Base-by-base conservation (phyloP, 2,888 invertebrate genomes). In the Chrysina gloriosa region DNA sequence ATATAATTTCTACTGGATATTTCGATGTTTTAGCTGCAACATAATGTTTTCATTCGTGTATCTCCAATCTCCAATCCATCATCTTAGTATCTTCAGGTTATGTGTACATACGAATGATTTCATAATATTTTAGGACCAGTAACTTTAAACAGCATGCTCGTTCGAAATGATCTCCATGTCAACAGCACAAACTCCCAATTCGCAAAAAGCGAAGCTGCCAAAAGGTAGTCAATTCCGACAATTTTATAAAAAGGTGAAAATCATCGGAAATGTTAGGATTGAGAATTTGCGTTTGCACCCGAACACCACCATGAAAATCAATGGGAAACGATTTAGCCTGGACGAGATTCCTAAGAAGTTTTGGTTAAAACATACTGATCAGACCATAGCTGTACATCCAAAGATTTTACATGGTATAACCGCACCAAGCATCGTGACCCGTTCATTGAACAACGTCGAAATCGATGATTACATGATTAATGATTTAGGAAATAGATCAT, bases 351-450 rank as follows among this genome's bases (percentile, higher is more conserved):
- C 70, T 9, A 67, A 77, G 14, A 69, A 75, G 45, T 83, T 78
- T 70, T 83, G 82, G 82, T 76, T 75, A n/a, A 82, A 81, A 74
- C 77, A 67, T 65, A 75, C 73, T 54, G 69, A 77, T 67, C 83
- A 82, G 79, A 69, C 64, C 45, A 78, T 82, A 65, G 78, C 79
- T 9, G 73, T 73, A 11, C 76, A 77, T 68, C 75, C 80, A 34
- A 76, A 77, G 68, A 75, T 74, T 4, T 58, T 63, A 39, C 70
- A 74, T 25, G 80, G 80, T 4, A 66, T 81, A n/a, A 72, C 73
- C 4, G 71, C 74, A n/a, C 76, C 81, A 1, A 78, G 80, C 70
- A 50, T 83, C 27, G 67, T 70, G 36, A 77, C 79, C 6, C 72
- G 71, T 47, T 68, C 63, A n/a, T 70, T 83, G 27, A 82, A 83